Base-by-base conservation (phyloP, 2,113 vertebrate species). In the Xiphias gladius region DNA sequence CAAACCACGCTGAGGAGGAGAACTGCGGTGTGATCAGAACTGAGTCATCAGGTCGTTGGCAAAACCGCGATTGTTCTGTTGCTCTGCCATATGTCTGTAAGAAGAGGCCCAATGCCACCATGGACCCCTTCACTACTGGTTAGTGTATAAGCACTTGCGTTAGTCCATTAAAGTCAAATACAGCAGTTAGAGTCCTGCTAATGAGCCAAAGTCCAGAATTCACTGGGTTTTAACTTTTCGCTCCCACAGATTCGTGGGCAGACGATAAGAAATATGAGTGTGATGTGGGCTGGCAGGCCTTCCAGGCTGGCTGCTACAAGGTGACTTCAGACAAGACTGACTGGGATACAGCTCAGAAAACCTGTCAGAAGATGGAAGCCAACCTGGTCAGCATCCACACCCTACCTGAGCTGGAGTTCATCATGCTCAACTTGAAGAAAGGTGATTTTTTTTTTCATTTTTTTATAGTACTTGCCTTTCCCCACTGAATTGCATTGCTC, bases 301-400 rank as follows among this genome's bases (percentile, higher is more conserved):
- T 98, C 92, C 97, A 97, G 94, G 96, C 96, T 58, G 96, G 96
- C 89, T 99, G 98, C 94, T 99, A 99, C 93, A 96, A 96, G 41
- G 86, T 99, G 80, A 96, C 95, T 50, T 93, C 92, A 0, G 97
- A 98, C 80, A 97, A 96, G 88, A 95, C 92, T 39, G 96, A 94
- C 80, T 99, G 98, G 98, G 95, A 96, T 58, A 93, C 96, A 0
- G 96, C 98, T 0, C 96, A 96, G 90, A 97, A 96, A 90, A 95
- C 91, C 10, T 99, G 98, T 68, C 95, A 98, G 81, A 95, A 96
- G 79, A 95, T 95, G 0, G 97, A 97, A 0, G 96, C 96, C 2
- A 97, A 97, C 93, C 94, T 99, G 73, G 96, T 97, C 93, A 99
- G 98, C 95, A 94, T 99, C 89, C 98, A 99, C 93, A 97, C 96